A percentile compares a stretch with the other conserved stretches of the same genome.
phyloP scores from a whole-genome alignment of 2,797 vertebrate genomes.

The Champsocephalus esox region DNA sequence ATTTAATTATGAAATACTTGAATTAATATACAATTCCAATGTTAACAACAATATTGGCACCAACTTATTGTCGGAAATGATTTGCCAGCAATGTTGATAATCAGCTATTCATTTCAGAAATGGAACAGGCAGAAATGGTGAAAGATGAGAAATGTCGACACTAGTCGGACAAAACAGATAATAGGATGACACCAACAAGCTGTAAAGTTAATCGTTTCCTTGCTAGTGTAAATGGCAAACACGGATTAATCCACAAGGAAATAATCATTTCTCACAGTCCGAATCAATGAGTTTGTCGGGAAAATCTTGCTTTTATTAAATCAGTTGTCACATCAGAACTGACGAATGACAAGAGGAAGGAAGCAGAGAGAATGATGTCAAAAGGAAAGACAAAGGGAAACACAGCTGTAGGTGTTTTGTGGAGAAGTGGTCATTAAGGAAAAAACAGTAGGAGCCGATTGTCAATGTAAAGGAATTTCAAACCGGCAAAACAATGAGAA shows the following conservation, averaged over 20 bases:
- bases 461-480: slow-evolving; percentile 56
- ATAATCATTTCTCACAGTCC: not conserved
- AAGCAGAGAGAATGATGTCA: slow-evolving; percentile 40
- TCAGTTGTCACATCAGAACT: not conserved
- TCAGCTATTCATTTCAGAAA: not conserved
- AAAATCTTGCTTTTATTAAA: slow-evolving; percentile 4
- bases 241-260: not conserved
- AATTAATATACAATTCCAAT: too few species aligned
- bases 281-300: not conserved
- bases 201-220: not conserved
- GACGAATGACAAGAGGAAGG: slow-evolving; percentile 52
- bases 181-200: not conserved
- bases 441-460: slow-evolving; percentile 44
- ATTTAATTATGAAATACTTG: too few species aligned
- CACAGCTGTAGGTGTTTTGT: slow-evolving; percentile 38
- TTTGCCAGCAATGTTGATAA: not conserved
- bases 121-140: not conserved
- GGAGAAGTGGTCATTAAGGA: slow-evolving; percentile 20
- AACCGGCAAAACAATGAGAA: slow-evolving; percentile 49
- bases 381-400: slow-evolving; percentile 20
- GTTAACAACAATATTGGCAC: not conserved
- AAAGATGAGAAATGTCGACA: not conserved
- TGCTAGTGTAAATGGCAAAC: not conserved
- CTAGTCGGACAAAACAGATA: not conserved
- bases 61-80: too few species aligned